These are phyloP conservation scores for Schizaphis graminum DNA, from an alignment of 2,888 invertebrate species.

Conservation along the genomic window DNA sequence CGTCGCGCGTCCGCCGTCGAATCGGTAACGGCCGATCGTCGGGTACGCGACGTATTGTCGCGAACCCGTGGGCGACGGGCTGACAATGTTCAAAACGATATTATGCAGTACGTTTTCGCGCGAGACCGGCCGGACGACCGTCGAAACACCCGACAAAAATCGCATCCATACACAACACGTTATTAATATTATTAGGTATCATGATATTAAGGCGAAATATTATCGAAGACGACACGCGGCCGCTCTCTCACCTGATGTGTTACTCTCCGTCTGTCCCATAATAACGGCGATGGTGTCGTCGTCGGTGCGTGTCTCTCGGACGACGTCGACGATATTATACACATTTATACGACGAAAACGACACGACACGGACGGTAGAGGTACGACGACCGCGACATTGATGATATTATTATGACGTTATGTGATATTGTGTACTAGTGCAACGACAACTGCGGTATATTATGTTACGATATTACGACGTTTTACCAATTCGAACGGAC, in stretches of 20 bases:
- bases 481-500: neutral
- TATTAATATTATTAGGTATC: too few species aligned
- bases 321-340: neutral
- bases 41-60: too few species aligned
- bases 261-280: constrained; percentile 55
- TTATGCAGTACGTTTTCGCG: too few species aligned
- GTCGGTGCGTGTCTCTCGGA: neutral
- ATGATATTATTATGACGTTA: too few species aligned
- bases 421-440: too few species aligned
- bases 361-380: neutral
- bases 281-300: neutral
- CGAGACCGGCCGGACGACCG: neutral
- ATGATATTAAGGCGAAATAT: too few species aligned
- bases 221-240: neutral
- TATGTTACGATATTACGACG: too few species aligned
- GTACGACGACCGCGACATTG: neutral
- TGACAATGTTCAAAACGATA: too few species aligned
- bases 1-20: neutral
- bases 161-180: too few species aligned
- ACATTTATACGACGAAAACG: neutral
- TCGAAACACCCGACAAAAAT: too few species aligned
- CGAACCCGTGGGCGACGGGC: too few species aligned
- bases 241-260: constrained; percentile 35
- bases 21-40: neutral
- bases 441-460: too few species aligned